A percentile compares a stretch with the other conserved stretches of the same genome.
These are phyloP conservation scores for Clunio marinus DNA, from an alignment of 2,888 invertebrate genomes.

Conservation along the genomic window DNA sequence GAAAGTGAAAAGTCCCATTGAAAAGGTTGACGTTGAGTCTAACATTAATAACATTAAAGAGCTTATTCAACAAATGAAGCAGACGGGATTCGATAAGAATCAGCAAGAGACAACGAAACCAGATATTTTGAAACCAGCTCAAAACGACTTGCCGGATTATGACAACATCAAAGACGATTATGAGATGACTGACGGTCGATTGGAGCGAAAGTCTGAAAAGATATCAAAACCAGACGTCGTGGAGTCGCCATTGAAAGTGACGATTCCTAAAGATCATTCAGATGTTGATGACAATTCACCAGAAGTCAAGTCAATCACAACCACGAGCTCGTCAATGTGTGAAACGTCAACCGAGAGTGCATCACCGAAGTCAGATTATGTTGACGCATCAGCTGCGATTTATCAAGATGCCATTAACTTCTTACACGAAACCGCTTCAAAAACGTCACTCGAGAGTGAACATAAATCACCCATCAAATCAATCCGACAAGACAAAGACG, in stretches of 20 bases:
- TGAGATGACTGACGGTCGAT: conserved; percentile 38
- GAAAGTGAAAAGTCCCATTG: not conserved
- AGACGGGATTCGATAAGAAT: conserved; percentile 35
- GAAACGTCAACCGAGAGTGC: conserved; percentile 36
- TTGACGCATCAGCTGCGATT: conserved; percentile 20
- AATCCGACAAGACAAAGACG: conserved; percentile 17
- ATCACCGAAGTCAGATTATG: not conserved
- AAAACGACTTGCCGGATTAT: conserved; percentile 41
- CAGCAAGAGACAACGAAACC: not conserved
- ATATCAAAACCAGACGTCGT: not conserved
- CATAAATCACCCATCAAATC: conserved; percentile 31
- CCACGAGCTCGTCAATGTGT: conserved; percentile 26
- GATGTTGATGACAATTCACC: conserved; percentile 19
- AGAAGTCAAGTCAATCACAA: conserved; percentile 11
- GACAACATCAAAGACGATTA: conserved; percentile 43
- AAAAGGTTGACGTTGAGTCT: conserved; percentile 28
- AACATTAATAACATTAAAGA: conserved; percentile 38
- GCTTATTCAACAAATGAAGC: conserved; percentile 37
- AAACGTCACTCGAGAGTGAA: not conserved
- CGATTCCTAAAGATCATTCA: conserved; percentile 3
- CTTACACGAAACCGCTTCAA: conserved; percentile 14
- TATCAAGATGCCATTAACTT: conserved; percentile 33
- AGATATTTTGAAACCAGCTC: conserved; percentile 25
- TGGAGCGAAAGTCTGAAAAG: conserved; percentile 7
- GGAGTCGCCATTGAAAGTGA: conserved; percentile 11